Base-by-base conservation (phyloP, 2,888 invertebrate genomes). In the Exocentrus adspersus region DNA sequence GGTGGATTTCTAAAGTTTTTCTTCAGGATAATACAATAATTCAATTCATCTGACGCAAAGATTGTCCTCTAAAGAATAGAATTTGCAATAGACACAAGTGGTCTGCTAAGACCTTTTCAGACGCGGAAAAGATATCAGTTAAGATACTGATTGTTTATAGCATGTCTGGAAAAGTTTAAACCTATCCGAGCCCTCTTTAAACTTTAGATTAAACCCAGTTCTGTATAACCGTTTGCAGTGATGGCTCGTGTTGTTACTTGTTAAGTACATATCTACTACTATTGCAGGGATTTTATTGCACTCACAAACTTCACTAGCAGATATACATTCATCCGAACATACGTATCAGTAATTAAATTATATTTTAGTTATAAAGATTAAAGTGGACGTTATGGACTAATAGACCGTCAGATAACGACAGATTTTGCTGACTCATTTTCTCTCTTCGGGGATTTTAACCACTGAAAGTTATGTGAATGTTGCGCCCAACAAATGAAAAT, bases 81-180 rank as follows among this genome's bases (percentile, higher is more conserved):
- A 57, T 57, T 46, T 46, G 24, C 45, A 16, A 46, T 37, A 32
- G 57, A 57, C 58, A 64, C 58, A 57, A 68, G 65, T 56, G 53
- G 43, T 62, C 63, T 48, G 42, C 37, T 30, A 21, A 45, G 28
- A 16, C 56, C 59, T 16, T 46, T 61, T 20, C 41, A 48, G 12
- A 60, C 48, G 48, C 3, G 12, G 57, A 56, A 28, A 51, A 61
- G 64, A 70, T 67, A 67, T 67, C 62, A 60, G 63, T 43, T 69
- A 54, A 71, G 71, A 72, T 69, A 69, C 70, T 69, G 69, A 71
- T 74, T 72, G 72, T 74, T 74, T 74, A 71, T 72, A 65, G 72
- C 70, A 64, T 70, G 74, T 68, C 70, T 62, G 69, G 68, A 64
- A 66, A 74, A 74, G 63, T 73, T 72, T 62, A 43, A 66, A 71